Evolutionary conservation across 2,888 invertebrate genomes (phyloP), one percentile per base, ranked within the genome.

Genomic region (Lycophotia porphyrea): DNA sequence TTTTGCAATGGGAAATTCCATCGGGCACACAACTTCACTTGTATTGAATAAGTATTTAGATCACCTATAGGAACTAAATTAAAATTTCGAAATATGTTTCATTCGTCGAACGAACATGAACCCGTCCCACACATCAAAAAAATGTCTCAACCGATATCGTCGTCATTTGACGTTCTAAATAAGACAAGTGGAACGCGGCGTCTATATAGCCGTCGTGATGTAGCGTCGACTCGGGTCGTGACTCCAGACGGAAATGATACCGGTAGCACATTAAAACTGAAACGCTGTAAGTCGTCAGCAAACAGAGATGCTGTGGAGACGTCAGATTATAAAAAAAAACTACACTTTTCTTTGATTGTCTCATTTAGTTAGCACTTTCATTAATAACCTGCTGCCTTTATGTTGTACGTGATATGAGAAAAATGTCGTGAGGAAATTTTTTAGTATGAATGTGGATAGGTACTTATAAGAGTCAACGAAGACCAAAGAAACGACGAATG

Each of bases 221-320:
- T 73, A 71, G 66, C 79, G 66, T 66, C 72, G 68, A n/a, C n/a
- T n/a, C 63, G 78, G 80, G 42, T 84, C 74, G 61, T 81, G 87
- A 80, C 88, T 80, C 74, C 65, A 85, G 80, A 83, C 88, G 91
- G 87, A 91, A 88, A 89, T 88, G 85, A 91, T 88, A 85, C 84
- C 83, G 77, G 74, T 74, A 69, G 58, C 74, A 71, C 70, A 69
- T 47, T 60, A 64, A 60, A 78, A 75, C 77, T 65, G 76, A 85
- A 87, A 67, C 76, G 64, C 71, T 69, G 44, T 44, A 49, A 63
- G 24, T 31, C 31, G 13, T 77, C 66, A 49, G 27, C 27, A 39
- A 55, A 81, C 42, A 72, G 42, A 66, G 27, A 13, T 58, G 55
- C 21, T 13, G 36, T 82, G 52, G 67, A 78, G 66, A 7, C 55